phyloP scores from a whole-genome alignment of 2,797 vertebrate species.

The Rhynchotus rufescens region DNA sequence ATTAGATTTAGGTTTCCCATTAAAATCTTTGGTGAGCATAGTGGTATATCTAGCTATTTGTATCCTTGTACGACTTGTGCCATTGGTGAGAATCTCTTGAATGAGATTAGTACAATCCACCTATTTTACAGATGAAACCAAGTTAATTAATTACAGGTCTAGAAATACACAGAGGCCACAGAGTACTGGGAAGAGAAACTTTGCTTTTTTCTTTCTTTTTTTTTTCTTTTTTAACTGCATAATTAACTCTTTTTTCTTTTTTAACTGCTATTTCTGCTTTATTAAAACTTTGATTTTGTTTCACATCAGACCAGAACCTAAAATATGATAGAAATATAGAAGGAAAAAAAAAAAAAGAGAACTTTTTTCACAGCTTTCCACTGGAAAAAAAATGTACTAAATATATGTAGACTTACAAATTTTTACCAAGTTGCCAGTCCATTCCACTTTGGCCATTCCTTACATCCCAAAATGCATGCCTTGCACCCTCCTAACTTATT shows the following conservation, averaged over 20 bases:
- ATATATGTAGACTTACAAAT: neutral
- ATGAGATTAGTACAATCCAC: neutral
- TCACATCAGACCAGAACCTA: neutral
- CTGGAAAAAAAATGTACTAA: neutral
- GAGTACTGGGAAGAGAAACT: rapidly evolving
- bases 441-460: neutral
- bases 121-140: neutral
- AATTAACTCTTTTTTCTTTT: neutral
- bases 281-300: neutral
- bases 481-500: neutral
- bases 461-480: rapidly evolving
- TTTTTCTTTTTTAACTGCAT: neutral
- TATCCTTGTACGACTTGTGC: neutral
- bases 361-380: neutral
- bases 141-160: neutral
- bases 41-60: neutral
- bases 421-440: neutral
- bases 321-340: neutral
- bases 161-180: neutral
- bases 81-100: neutral
- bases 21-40: neutral
- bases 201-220: too few relatives aligned
- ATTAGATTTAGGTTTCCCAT: neutral
- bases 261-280: neutral
- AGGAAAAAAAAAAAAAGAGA: neutral